These are phyloP conservation scores for Aspidiotus destructor DNA, from an alignment of 2,888 invertebrate species.

Conservation along the genomic window DNA sequence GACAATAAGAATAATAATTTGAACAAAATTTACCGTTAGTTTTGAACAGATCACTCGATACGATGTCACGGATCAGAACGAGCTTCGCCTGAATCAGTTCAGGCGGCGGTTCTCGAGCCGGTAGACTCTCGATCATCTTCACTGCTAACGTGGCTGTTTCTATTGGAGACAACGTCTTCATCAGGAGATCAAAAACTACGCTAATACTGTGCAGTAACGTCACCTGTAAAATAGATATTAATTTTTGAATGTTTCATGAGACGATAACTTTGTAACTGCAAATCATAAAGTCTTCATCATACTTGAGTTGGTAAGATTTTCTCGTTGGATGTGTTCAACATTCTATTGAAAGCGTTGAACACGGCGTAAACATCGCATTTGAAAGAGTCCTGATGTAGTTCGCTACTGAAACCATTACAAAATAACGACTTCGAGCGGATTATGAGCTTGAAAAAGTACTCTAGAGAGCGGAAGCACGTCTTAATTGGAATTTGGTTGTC, in stretches of 20 bases:
- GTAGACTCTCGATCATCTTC: slow-evolving; percentile 66
- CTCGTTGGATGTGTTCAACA: slow-evolving; percentile 60
- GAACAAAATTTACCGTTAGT: slow-evolving; percentile 51
- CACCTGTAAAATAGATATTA: slow-evolving; percentile 48
- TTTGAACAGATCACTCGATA: slow-evolving; percentile 61
- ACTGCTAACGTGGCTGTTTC: slow-evolving; percentile 71
- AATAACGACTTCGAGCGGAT: slow-evolving; percentile 79
- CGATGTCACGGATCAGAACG: slow-evolving; percentile 69
- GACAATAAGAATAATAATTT: not conserved
- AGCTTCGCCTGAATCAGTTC: slow-evolving; percentile 70
- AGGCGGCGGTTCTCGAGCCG: slow-evolving; percentile 55
- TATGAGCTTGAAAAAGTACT: slow-evolving; percentile 85
- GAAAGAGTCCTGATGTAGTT: slow-evolving; percentile 74
- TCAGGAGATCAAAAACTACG: slow-evolving; percentile 72
- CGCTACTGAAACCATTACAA: slow-evolving; percentile 75
- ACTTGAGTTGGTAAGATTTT: slow-evolving; percentile 69
- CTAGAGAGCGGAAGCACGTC: slow-evolving; percentile 79
- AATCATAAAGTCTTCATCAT: slow-evolving; percentile 30
- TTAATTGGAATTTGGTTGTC: slow-evolving; percentile 83
- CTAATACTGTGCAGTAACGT: slow-evolving; percentile 72
- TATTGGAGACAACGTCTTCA: slow-evolving; percentile 52
- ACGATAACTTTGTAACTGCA: no score
- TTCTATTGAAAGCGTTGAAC: slow-evolving; percentile 65
- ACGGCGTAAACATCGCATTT: slow-evolving; percentile 69
- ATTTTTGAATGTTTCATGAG: not conserved